These are phyloP conservation scores for Cabera pusaria DNA, from an alignment of 2,888 invertebrate species.

Conservation along the genomic window DNA sequence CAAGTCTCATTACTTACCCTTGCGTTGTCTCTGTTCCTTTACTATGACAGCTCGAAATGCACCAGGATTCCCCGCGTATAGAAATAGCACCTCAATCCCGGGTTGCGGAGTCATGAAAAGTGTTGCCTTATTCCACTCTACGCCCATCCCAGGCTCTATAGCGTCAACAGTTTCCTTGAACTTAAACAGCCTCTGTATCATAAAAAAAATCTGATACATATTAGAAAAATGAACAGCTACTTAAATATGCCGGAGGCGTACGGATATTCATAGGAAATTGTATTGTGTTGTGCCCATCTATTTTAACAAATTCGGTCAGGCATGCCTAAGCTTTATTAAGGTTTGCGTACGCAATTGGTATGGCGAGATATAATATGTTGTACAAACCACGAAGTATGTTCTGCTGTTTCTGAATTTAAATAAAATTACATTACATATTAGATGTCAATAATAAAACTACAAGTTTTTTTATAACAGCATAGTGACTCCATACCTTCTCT, in stretches of 20 bases:
- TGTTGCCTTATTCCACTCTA: constrained; percentile 59
- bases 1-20: no score
- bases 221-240: constrained; percentile 13
- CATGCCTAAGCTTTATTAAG: constrained; percentile 17
- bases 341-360: constrained; percentile 16
- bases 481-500: constrained; percentile 48
- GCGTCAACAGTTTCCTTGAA: constrained; percentile 50
- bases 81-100: constrained; percentile 54
- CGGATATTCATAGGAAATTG: constrained; percentile 2
- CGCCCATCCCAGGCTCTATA: constrained; percentile 39
- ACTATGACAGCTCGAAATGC: constrained; percentile 60
- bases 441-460: no score
- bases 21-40: constrained; percentile 54
- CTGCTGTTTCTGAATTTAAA: no score
- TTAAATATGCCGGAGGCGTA: no score
- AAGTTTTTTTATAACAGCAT: no score
- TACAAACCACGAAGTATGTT: no score
- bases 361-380: constrained; percentile 5
- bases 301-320: constrained; percentile 14
- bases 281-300: constrained; percentile 1
- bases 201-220: no score
- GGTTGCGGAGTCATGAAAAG: constrained; percentile 64
- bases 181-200: constrained; percentile 47
- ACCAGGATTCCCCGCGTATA: constrained; percentile 53
- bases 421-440: no score